A percentile compares a stretch with the other conserved stretches of the same genome.
Conservation (phyloP, 1,140 invertebrate species). For the Saccostrea glomerata region DNA sequence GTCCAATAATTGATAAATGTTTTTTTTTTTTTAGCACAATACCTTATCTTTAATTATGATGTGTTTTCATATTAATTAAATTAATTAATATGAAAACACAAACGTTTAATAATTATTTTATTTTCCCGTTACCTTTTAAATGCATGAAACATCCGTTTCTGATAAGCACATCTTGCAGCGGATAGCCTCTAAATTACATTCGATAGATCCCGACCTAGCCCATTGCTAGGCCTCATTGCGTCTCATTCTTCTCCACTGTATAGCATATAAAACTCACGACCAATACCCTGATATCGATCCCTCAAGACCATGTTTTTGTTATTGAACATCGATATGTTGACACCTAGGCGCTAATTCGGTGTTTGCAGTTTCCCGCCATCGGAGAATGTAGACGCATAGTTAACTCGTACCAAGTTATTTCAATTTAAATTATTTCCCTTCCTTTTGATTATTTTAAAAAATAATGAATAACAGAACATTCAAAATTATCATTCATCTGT, state of each 20-base stretch:
- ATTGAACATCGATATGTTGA: not conserved
- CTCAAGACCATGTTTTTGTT: constrained; percentile 12
- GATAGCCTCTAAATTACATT: not conserved
- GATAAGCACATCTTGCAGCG: too few relatives aligned
- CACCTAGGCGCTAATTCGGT: not conserved
- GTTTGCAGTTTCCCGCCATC: constrained; percentile 8
- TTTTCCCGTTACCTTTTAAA: too few relatives aligned
- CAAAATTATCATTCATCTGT: too few relatives aligned
- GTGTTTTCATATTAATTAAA: too few relatives aligned
- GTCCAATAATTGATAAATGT: too few relatives aligned
- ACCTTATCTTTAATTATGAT: too few relatives aligned
- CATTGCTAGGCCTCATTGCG: not conserved
- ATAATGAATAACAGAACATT: too few relatives aligned
- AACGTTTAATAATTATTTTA: too few relatives aligned
- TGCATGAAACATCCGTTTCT: too few relatives aligned
- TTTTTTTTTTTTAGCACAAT: too few relatives aligned
- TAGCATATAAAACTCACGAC: not conserved
- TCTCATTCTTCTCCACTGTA: not conserved
- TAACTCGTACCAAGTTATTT: not conserved
- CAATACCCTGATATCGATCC: constrained; percentile 19
- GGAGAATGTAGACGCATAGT: not conserved
- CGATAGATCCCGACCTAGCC: not conserved
- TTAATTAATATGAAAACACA: too few relatives aligned
- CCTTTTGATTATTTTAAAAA: too few relatives aligned
- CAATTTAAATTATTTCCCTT: not conserved